Conservation (phyloP, 2,888 invertebrate species). For the Torymus aiolomorphi region DNA sequence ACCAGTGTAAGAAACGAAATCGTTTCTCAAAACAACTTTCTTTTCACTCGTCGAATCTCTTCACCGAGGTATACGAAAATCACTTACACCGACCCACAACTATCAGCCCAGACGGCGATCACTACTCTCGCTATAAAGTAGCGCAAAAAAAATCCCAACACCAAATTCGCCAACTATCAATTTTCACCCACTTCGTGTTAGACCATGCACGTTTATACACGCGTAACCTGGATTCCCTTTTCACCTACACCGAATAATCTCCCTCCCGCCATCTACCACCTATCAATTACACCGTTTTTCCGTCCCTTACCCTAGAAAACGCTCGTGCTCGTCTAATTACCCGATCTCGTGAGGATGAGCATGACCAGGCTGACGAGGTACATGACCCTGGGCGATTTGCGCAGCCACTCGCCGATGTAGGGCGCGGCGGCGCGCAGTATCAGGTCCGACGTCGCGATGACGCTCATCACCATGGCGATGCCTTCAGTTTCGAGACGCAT, state of each 20-base stretch:
- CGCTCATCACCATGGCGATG: constrained; percentile 81
- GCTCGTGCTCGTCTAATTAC: constrained; percentile 75
- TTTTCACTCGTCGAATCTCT: too few species aligned
- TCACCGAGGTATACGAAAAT: too few species aligned
- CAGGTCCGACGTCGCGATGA: constrained; percentile 78
- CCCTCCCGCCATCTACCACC: neutral
- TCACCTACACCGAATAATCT: neutral
- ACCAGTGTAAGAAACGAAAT: too few species aligned
- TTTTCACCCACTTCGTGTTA: too few species aligned
- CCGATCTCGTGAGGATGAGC: constrained; percentile 79
- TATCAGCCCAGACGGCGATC: too few species aligned
- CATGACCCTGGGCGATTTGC: constrained; percentile 81
- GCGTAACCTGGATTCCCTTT: neutral
- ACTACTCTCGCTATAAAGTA: too few species aligned
- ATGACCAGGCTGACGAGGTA: constrained; percentile 80
- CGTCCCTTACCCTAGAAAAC: neutral
- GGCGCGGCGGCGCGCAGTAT: constrained; percentile 81
- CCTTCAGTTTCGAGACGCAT: constrained; percentile 79
- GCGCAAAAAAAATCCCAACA: too few species aligned
- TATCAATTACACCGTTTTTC: constrained; percentile 11
- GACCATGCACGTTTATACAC: neutral
- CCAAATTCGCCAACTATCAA: too few species aligned
- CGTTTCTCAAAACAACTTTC: too few species aligned
- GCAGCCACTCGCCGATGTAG: constrained; percentile 81
- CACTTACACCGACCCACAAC: too few species aligned